Conservation (phyloP, 2,888 invertebrate species). For the Calliopum simillimum region DNA sequence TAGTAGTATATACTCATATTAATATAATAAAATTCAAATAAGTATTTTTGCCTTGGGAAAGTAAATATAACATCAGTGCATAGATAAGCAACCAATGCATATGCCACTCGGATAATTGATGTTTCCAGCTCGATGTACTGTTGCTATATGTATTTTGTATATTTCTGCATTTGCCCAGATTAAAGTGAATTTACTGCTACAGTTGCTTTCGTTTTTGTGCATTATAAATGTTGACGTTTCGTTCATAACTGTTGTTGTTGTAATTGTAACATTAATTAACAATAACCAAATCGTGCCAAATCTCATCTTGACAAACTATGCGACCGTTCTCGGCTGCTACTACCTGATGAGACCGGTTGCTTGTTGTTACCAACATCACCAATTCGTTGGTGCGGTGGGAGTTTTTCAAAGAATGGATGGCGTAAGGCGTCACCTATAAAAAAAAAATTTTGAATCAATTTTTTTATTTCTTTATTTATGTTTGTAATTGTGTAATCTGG, state of each 20-base stretch:
- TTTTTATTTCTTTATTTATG: too few species aligned
- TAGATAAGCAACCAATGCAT: too few species aligned
- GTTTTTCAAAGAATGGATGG: constrained; percentile 93
- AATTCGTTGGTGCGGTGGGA: constrained; percentile 82
- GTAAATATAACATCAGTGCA: too few species aligned
- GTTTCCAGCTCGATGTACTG: not conserved
- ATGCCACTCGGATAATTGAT: too few species aligned
- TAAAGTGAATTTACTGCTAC: not conserved
- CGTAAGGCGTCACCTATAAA: constrained; percentile 79
- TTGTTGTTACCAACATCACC: constrained; percentile 67
- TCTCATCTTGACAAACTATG: constrained; percentile 69
- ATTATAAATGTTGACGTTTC: constrained; percentile 28
- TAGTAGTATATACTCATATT: too few species aligned
- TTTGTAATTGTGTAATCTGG: too few species aligned
- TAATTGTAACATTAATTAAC: constrained; percentile 61
- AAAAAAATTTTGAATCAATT: not conserved
- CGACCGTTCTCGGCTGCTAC: constrained; percentile 73
- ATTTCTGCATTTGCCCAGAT: not conserved
- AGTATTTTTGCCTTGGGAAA: too few species aligned
- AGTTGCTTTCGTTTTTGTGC: not conserved
- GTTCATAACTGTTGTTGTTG: constrained; percentile 35
- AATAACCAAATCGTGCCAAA: constrained; percentile 69
- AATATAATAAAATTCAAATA: too few species aligned
- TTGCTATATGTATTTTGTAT: not conserved
- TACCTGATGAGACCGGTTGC: constrained; percentile 60